These are phyloP conservation scores for Nephrotoma appendiculata DNA, from an alignment of 2,888 invertebrate species.

Conservation along the genomic window DNA sequence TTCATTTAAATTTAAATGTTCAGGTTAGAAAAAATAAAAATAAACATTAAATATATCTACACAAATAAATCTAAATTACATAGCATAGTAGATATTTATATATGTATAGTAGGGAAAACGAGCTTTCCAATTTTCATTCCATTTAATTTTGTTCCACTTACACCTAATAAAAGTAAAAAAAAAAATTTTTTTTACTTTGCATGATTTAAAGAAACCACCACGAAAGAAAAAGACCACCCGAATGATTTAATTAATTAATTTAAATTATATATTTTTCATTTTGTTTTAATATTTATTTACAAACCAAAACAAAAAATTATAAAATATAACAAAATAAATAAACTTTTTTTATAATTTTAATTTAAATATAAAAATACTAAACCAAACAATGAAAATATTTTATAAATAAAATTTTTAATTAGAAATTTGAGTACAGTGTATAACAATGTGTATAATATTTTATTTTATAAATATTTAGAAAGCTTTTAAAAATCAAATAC, in stretches of 20 bases:
- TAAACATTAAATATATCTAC: background rate
- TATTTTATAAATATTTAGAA: background rate
- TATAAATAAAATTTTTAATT: background rate
- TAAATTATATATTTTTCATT: background rate
- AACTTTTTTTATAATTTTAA: background rate
- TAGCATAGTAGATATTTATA: background rate
- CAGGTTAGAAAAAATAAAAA: background rate
- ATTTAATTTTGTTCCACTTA: background rate
- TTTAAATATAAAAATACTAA: background rate
- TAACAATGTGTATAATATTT: background rate
- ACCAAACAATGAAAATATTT: background rate
- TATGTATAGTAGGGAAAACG: background rate
- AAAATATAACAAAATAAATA: background rate
- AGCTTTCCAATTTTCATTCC: background rate
- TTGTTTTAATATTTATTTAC: background rate
- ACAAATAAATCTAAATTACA: background rate
- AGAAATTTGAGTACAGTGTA: background rate
- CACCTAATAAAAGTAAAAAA: background rate
- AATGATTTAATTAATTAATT: background rate
- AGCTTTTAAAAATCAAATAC: background rate
- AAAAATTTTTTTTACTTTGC: background rate
- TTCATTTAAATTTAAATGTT: background rate
- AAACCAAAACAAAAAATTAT: background rate
- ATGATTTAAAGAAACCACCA: background rate
- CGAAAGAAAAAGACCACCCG: background rate